phyloP scores from a whole-genome alignment of 2,113 vertebrate species.

The Podocnemis expansa region DNA sequence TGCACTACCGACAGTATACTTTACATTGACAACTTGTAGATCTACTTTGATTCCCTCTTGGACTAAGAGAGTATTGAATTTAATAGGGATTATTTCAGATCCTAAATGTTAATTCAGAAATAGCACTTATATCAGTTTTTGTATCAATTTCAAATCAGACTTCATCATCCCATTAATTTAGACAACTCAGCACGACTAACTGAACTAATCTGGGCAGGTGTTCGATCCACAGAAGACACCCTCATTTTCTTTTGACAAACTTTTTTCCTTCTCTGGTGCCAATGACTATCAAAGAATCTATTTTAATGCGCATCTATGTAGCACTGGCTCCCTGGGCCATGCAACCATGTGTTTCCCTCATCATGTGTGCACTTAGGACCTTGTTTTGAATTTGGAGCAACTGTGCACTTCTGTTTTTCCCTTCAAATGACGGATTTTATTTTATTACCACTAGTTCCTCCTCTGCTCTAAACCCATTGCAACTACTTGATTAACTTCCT shows the following conservation, averaged over 20 bases:
- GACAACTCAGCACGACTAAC: not conserved
- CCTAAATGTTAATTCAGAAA: not conserved
- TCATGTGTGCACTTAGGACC: not conserved
- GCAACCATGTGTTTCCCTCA: not conserved
- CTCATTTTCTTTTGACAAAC: not conserved
- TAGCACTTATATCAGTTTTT: not conserved
- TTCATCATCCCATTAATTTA: not conserved
- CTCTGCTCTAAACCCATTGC: not conserved
- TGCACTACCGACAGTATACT: not conserved
- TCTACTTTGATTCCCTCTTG: not conserved
- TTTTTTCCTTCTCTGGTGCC: not conserved
- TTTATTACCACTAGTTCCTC: not conserved
- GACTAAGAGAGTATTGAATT: not conserved
- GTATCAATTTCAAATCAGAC: not conserved
- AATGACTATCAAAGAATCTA: not conserved
- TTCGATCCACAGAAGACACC: not conserved
- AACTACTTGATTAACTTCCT: constrained; percentile 11
- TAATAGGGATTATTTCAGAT: not conserved
- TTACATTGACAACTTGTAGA: not conserved
- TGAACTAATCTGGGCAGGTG: not conserved
- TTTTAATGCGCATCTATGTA: not conserved
- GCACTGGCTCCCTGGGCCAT: not conserved
- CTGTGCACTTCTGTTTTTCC: not conserved
- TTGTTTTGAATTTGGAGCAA: not conserved
- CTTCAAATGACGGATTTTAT: not conserved